These are phyloP conservation scores for Onychomys torridus DNA, from an alignment of 2,797 vertebrate genomes.

Conservation along the genomic window DNA sequence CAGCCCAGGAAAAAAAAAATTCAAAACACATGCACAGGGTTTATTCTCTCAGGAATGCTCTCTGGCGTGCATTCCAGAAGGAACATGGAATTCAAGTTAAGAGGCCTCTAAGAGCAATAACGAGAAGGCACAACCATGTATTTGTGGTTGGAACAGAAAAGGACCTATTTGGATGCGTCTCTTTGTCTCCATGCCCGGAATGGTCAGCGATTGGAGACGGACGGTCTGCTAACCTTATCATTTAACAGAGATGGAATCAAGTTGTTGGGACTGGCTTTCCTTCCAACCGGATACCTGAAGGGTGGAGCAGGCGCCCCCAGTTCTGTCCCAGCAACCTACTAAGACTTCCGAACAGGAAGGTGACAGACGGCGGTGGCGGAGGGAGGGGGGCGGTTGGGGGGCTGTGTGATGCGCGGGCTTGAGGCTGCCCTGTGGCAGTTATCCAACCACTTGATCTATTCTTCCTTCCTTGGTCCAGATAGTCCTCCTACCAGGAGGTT, in stretches of 20 bases:
- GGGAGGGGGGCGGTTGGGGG: neutral
- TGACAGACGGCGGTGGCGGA: conserved; percentile 73
- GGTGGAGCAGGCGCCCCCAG: conserved; percentile 86
- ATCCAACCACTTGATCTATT: conserved; percentile 36
- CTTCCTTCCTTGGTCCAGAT: conserved; percentile 63
- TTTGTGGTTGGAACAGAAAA: conserved; percentile 77
- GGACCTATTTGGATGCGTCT: neutral
- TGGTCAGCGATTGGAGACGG: conserved; percentile 75
- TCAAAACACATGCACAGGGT: conserved; percentile 70
- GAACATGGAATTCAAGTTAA: conserved; percentile 58
- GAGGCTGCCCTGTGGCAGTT: conserved; percentile 51
- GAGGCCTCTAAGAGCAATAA: conserved; percentile 26
- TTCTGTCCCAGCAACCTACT: conserved; percentile 84
- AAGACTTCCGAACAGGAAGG: conserved; percentile 88
- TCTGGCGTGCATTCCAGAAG: conserved; percentile 48
- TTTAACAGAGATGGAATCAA: conserved; percentile 69
- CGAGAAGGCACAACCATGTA: conserved; percentile 58
- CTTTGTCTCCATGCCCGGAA: neutral
- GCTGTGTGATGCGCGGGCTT: conserved; percentile 13
- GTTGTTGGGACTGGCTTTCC: conserved; percentile 83
- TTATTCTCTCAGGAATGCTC: conserved; percentile 63
- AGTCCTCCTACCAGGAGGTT: conserved; percentile 34
- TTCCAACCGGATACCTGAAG: conserved; percentile 85
- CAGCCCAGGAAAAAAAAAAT: conserved; percentile 72
- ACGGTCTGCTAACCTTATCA: conserved; percentile 80